Evolutionary conservation across 2,888 invertebrate species (phyloP).

Genomic region (Epinotia ramella): DNA sequence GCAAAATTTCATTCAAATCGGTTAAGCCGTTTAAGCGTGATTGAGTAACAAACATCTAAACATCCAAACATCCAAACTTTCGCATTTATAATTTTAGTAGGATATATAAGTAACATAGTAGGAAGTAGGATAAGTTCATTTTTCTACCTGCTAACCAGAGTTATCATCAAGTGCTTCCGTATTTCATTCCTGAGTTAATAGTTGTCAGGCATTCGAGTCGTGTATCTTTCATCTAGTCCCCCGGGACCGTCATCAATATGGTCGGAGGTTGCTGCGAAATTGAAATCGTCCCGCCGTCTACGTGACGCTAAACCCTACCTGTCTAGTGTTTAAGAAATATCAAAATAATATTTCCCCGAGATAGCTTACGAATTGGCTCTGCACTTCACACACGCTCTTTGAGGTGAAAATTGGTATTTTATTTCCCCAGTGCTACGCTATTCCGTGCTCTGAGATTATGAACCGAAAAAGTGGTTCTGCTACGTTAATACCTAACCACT

Average conservation of each 20-base stretch:
- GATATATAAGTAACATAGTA: no score
- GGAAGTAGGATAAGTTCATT: not conserved
- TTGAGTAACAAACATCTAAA: no score
- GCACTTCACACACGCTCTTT: slow-evolving; percentile 60
- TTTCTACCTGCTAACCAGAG: not conserved
- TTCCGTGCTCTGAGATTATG: slow-evolving; percentile 24
- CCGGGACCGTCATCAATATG: slow-evolving; percentile 60
- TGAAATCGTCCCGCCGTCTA: slow-evolving; percentile 73
- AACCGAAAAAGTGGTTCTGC: slow-evolving; percentile 30
- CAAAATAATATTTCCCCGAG: slow-evolving; percentile 72
- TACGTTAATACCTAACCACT: not conserved
- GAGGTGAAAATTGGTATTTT: slow-evolving; percentile 71
- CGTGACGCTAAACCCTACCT: slow-evolving; percentile 77
- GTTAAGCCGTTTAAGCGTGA: no score
- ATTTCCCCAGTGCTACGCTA: slow-evolving; percentile 42
- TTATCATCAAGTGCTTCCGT: not conserved
- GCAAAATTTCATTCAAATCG: no score
- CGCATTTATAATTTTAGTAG: no score
- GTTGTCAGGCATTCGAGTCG: slow-evolving; percentile 52
- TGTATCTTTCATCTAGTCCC: slow-evolving; percentile 59
- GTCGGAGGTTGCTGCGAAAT: slow-evolving; percentile 68
- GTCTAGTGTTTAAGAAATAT: slow-evolving; percentile 64
- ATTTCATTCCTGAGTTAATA: slow-evolving; percentile 28
- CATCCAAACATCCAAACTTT: no score
- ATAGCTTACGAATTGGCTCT: slow-evolving; percentile 64